Percentiles rank a stretch among this genome's conserved stretches.
Conservation (phyloP, 2,797 vertebrate genomes). For the Dermochelys coriacea region DNA sequence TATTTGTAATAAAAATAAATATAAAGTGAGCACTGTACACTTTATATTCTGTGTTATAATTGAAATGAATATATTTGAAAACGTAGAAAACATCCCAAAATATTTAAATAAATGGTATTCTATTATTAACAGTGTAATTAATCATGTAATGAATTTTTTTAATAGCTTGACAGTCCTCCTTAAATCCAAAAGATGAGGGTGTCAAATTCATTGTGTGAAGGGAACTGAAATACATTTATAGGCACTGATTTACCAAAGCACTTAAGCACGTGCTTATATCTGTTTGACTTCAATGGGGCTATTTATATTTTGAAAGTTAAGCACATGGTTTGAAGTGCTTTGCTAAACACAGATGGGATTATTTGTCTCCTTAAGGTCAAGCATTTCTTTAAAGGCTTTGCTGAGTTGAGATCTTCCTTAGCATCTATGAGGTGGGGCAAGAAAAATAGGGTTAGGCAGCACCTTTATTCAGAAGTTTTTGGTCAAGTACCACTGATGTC, state of each 20-base stretch:
- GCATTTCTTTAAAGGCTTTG: conserved; percentile 4
- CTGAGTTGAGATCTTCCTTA: not conserved
- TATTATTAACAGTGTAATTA: too few species aligned
- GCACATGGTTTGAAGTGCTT: conserved; percentile 34
- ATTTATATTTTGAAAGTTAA: conserved; percentile 45
- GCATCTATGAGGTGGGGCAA: not conserved
- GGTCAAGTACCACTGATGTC: not conserved
- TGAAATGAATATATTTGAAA: too few species aligned
- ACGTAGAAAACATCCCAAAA: too few species aligned
- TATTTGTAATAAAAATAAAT: too few species aligned
- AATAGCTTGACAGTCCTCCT: too few species aligned
- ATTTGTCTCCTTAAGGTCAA: conserved; percentile 45
- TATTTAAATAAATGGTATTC: too few species aligned
- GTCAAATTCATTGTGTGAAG: not conserved
- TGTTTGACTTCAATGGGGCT: conserved; percentile 32
- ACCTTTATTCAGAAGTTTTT: not conserved
- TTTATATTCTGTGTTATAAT: too few species aligned
- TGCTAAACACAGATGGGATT: conserved; percentile 23
- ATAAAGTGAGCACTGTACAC: too few species aligned
- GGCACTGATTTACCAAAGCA: not conserved
- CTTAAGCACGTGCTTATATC: not conserved
- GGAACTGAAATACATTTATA: not conserved
- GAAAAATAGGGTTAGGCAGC: not conserved
- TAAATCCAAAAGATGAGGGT: not conserved
- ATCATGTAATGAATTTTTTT: too few species aligned